Percentiles rank a stretch among this genome's conserved stretches.
Evolutionary conservation across 1,140 invertebrate genomes (phyloP).

Genomic region (silkworm (Bombyx mori)): DNA sequence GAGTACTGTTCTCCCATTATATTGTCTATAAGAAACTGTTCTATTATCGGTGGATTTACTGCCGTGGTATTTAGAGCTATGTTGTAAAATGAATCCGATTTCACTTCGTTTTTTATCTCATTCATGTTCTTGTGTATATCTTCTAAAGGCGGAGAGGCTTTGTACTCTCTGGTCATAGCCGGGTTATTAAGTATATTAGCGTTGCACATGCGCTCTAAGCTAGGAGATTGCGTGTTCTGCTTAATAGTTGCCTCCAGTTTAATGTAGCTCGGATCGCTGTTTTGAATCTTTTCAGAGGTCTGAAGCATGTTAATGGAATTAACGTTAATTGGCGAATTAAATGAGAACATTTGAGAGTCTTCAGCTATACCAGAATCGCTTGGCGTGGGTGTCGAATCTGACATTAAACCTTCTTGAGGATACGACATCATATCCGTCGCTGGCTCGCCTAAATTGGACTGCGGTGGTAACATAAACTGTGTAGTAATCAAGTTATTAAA

Average conservation of each 20-base stretch:
- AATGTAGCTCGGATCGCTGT: constrained; percentile 57
- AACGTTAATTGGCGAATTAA: constrained; percentile 53
- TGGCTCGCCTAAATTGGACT: constrained; percentile 44
- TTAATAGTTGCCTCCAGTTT: constrained; percentile 60
- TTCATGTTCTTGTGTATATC: constrained; percentile 61
- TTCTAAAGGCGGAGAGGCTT: constrained; percentile 58
- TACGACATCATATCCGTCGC: constrained; percentile 47
- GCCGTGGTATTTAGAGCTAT: constrained; percentile 37
- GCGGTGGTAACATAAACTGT: constrained; percentile 57
- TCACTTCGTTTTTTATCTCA: constrained; percentile 64
- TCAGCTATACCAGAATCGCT: constrained; percentile 40
- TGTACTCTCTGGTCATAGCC: constrained; percentile 48
- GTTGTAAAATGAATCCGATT: constrained; percentile 56
- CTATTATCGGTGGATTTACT: constrained; percentile 42
- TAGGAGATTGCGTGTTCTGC: constrained; percentile 61
- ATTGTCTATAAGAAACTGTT: constrained; percentile 58
- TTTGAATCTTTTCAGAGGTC: constrained; percentile 44
- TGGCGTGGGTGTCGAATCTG: constrained; percentile 35
- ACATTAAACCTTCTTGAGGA: constrained; percentile 41
- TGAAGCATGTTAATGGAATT: constrained; percentile 47
- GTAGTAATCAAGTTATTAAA: constrained; percentile 62
- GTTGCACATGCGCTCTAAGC: constrained; percentile 59
- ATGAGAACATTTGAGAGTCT: constrained; percentile 55
- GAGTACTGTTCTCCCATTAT: constrained; percentile 58
- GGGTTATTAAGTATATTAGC: constrained; percentile 48